A percentile compares a stretch with the other conserved stretches of the same genome.
Evolutionary conservation across 2,113 vertebrate genomes (phyloP).

Genomic region (Martes martes): DNA sequence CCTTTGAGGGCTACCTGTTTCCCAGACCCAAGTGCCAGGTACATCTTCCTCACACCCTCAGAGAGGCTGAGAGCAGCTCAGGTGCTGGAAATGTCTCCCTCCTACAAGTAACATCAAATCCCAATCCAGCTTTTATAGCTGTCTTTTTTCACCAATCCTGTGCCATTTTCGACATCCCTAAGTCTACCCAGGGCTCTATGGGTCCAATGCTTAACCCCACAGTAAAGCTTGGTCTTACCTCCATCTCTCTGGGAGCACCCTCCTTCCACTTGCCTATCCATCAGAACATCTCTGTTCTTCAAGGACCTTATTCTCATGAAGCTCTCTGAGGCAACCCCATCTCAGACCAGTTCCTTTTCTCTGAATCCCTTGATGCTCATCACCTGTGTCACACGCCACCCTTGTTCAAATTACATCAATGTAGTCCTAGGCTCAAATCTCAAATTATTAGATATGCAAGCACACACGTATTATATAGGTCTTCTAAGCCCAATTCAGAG

Average conservation of each 20-base stretch:
- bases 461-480: background rate
- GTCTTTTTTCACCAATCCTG: background rate
- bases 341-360: background rate
- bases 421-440: background rate
- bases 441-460: background rate
- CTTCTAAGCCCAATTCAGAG: background rate
- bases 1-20: background rate
- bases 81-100: background rate
- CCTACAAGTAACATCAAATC: background rate
- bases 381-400: background rate
- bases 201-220: background rate
- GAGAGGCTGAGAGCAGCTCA: background rate
- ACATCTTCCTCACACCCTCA: background rate
- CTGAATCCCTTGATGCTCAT: background rate
- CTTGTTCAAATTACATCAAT: background rate
- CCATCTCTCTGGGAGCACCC: background rate
- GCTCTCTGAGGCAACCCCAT: background rate
- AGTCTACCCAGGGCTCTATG: background rate
- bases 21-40: background rate
- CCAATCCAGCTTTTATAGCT: background rate
- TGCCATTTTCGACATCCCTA: background rate
- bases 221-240: background rate
- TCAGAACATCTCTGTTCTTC: background rate
- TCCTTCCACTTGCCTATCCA: background rate
- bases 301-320: background rate